These are phyloP conservation scores for Archips xylosteana DNA, from an alignment of 2,888 invertebrate species.

Conservation along the genomic window DNA sequence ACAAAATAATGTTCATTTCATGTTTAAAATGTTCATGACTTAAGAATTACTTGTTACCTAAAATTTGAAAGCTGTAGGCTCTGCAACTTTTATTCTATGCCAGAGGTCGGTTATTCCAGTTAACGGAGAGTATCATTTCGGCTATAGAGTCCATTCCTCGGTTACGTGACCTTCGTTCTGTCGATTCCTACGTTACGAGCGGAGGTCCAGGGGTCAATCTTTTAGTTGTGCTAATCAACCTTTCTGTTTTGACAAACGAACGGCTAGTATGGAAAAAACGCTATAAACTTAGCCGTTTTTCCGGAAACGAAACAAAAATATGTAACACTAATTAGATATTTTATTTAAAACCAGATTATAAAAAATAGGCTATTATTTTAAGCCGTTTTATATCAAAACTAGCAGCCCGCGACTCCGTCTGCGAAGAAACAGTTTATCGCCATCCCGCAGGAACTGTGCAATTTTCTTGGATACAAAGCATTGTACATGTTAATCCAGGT, in stretches of 20 bases:
- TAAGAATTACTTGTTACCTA: not conserved
- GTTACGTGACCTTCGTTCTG: constrained; percentile 69
- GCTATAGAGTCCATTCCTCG: constrained; percentile 64
- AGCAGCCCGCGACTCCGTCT: no score
- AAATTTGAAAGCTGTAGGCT: constrained; percentile 1
- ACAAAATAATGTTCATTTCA: not conserved
- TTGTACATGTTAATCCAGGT: no score
- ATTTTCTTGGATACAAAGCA: no score
- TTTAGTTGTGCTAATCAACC: constrained; percentile 25
- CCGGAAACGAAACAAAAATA: not conserved
- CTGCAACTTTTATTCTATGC: constrained; percentile 54
- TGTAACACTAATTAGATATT: no score
- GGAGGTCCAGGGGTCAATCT: constrained; percentile 28
- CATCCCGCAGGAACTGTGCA: no score
- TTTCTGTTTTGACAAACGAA: constrained; percentile 16
- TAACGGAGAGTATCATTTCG: constrained; percentile 61
- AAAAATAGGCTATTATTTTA: no score
- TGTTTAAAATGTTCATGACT: no score
- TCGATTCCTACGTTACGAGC: constrained; percentile 33
- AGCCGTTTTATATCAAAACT: no score
- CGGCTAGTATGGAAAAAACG: not conserved
- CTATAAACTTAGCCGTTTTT: not conserved
- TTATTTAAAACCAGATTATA: no score
- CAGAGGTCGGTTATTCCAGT: constrained; percentile 56
- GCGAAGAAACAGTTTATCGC: no score